A percentile compares a stretch with the other conserved stretches of the same genome.
Conservation (phyloP, 2,888 invertebrate genomes). For the Leucophora obtusa region DNA sequence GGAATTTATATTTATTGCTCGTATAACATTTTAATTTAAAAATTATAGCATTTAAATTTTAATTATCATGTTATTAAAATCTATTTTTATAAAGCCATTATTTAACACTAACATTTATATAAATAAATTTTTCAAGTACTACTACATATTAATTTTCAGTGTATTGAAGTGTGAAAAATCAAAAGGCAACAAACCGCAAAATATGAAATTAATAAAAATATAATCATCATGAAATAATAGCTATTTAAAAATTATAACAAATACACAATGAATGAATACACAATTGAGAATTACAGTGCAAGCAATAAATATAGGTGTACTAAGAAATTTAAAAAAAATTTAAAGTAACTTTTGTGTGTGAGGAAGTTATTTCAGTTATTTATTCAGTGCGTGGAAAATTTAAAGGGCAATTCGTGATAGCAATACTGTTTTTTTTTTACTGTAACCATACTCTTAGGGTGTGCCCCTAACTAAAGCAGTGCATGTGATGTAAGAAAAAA, state of each 20-base stretch:
- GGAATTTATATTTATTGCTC: too few species aligned
- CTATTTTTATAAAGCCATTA: background rate
- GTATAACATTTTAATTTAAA: too few species aligned
- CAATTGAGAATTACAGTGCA: background rate
- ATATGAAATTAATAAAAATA: slow-evolving; percentile 55
- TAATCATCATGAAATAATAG: slow-evolving; percentile 40
- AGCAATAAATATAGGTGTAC: background rate
- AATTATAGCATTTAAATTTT: background rate
- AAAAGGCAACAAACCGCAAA: slow-evolving; percentile 60
- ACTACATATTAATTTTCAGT: background rate
- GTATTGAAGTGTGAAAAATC: slow-evolving; percentile 53
- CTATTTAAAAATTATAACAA: slow-evolving; percentile 4
- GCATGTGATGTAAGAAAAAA: too few species aligned
- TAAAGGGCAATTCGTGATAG: too few species aligned
- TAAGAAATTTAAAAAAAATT: background rate
- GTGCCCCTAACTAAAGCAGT: too few species aligned
- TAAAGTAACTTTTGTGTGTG: too few species aligned
- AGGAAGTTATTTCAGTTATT: too few species aligned
- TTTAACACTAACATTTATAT: background rate
- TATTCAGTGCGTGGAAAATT: too few species aligned
- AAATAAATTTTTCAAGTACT: background rate
- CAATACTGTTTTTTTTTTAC: too few species aligned
- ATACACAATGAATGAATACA: background rate
- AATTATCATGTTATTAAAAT: slow-evolving; percentile 13
- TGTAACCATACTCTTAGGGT: too few species aligned